Evolutionary conservation across 2,797 vertebrate species (phyloP).

Genomic region (Alfaro cultratus): DNA sequence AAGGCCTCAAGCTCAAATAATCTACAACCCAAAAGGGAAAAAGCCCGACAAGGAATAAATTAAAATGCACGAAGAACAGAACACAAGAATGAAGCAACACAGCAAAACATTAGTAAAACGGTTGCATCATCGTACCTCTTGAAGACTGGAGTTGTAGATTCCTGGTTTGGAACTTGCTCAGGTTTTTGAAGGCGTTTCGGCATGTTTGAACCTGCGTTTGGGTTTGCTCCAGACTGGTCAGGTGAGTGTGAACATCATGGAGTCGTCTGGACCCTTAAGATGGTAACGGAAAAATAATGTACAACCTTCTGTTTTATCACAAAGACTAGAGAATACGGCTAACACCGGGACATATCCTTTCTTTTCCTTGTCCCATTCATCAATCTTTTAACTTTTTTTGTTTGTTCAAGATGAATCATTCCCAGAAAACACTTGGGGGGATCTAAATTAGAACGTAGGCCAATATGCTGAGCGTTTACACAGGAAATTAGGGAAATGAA

Average conservation of each 20-base stretch:
- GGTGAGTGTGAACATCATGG: background rate
- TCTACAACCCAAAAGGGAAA: background rate
- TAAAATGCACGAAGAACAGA: background rate
- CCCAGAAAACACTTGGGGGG: background rate
- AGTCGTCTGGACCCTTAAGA: background rate
- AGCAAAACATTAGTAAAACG: background rate
- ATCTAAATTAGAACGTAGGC: background rate
- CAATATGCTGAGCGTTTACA: slow-evolving; percentile 1
- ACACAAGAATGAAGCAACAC: background rate
- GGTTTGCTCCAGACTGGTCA: background rate
- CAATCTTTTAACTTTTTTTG: background rate
- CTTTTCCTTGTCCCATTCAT: background rate
- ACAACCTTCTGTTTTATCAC: background rate
- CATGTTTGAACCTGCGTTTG: background rate
- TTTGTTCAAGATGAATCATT: background rate
- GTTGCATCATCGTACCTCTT: background rate
- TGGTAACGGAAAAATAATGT: background rate
- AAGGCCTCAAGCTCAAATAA: background rate
- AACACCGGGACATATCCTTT: background rate
- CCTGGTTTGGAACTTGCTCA: background rate
- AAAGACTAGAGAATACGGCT: background rate
- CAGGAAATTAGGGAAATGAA: slow-evolving; percentile 1
- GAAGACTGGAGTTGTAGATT: background rate
- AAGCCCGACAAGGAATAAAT: background rate
- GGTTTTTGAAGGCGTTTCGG: background rate